phyloP scores from a whole-genome alignment of 2,888 invertebrate species.

The Tetrapedia diversipes region DNA sequence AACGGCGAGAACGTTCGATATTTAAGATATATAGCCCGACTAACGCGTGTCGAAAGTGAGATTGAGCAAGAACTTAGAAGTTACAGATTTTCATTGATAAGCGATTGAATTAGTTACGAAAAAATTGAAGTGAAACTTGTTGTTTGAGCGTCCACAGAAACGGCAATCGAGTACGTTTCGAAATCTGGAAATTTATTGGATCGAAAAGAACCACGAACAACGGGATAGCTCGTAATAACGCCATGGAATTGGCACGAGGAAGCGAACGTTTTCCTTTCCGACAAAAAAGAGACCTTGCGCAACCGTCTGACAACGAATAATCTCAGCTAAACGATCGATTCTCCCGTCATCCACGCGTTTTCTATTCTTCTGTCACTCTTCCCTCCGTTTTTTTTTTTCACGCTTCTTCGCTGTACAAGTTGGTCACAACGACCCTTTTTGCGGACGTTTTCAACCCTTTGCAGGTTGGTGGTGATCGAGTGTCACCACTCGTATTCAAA shows the following conservation, averaged over 20 bases:
- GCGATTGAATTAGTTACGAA: neutral
- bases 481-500: no score
- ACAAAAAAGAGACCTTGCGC: neutral
- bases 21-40: neutral
- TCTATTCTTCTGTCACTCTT: neutral
- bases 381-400: neutral
- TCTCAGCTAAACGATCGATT: neutral
- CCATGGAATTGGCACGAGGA: neutral
- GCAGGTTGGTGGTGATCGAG: no score
- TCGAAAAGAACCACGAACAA: neutral
- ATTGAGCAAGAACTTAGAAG: neutral
- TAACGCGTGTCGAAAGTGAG: neutral
- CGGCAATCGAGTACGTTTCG: neutral
- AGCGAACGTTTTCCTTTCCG: neutral
- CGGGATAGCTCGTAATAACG: neutral
- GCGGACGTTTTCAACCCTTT: neutral
- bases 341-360: no score
- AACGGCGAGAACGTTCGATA: neutral
- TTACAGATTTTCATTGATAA: constrained; percentile 1
- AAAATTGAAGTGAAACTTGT: constrained; percentile 15
- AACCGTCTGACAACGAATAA: neutral
- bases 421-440: constrained; percentile 2
- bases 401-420: constrained; percentile 4
- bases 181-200: neutral
- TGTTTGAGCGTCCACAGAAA: no score